A percentile compares a stretch with the other conserved stretches of the same genome.
Evolutionary conservation across 2,888 invertebrate species (phyloP).

Genomic region (Merodon equestris): DNA sequence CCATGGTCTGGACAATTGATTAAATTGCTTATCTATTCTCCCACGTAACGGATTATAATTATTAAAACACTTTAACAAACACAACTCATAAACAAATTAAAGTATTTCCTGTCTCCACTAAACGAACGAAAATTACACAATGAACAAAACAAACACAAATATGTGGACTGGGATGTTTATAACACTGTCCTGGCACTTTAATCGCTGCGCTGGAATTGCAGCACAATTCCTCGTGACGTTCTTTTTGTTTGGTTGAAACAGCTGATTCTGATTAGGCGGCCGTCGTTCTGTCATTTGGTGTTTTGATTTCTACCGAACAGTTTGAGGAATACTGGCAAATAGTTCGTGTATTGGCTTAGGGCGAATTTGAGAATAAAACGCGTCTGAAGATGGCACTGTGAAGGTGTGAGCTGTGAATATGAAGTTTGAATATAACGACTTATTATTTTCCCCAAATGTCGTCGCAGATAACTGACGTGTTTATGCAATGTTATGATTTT

Average conservation of each 20-base stretch:
- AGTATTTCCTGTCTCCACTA: slow-evolving; percentile 12
- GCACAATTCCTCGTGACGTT: not conserved
- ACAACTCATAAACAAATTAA: not conserved
- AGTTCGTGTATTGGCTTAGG: not conserved
- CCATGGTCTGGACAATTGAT: slow-evolving; percentile 19
- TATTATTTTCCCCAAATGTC: no score
- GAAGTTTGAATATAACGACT: no score
- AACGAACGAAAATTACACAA: slow-evolving; percentile 10
- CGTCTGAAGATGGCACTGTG: no score
- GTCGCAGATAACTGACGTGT: no score
- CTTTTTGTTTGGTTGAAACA: slow-evolving; percentile 40
- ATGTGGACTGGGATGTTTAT: not conserved
- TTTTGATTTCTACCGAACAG: slow-evolving; percentile 15
- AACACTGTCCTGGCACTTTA: slow-evolving; percentile 33
- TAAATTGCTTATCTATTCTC: not conserved
- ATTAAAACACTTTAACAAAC: slow-evolving; percentile 31
- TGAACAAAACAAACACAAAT: slow-evolving; percentile 18
- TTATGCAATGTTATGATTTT: no score
- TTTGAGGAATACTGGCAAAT: slow-evolving; percentile 25
- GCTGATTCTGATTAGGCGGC: slow-evolving; percentile 34
- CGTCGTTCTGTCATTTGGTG: slow-evolving; percentile 48
- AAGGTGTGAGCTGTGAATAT: no score
- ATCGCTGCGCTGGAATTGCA: slow-evolving; percentile 26
- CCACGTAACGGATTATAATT: slow-evolving; percentile 10
- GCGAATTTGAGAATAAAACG: not conserved